phyloP scores from a whole-genome alignment of 2,797 vertebrate genomes.

The Notolabrus celidotus region DNA sequence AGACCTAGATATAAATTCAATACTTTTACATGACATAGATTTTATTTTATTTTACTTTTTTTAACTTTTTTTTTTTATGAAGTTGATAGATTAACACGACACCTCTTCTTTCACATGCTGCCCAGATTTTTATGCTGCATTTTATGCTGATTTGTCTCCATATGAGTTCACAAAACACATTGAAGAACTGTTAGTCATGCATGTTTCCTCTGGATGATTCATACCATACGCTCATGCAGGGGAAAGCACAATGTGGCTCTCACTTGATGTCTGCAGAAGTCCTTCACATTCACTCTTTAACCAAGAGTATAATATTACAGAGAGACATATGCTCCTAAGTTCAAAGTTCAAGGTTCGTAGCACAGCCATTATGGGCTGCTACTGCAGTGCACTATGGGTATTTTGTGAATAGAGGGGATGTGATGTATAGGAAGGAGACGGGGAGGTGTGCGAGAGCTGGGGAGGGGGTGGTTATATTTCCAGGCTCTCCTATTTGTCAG shows the following conservation, averaged over 20 bases:
- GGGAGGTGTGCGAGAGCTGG: constrained; percentile 27
- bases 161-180: constrained; percentile 23
- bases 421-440: constrained; percentile 49
- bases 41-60: no score
- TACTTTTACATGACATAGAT: no score
- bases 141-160: constrained; percentile 2
- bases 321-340: constrained; percentile 6
- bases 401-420: constrained; percentile 8
- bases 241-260: not conserved
- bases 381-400: constrained; percentile 60
- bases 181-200: not conserved
- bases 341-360: constrained; percentile 61
- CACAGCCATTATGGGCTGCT: constrained; percentile 25
- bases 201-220: not conserved
- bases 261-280: not conserved
- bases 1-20: no score
- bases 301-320: not conserved
- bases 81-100: no score
- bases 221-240: not conserved
- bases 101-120: no score
- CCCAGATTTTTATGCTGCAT: no score
- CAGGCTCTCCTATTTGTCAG: constrained; percentile 80
- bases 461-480: constrained; percentile 57
- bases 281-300: not conserved
- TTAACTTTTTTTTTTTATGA: no score